Conservation (phyloP, 2,888 invertebrate genomes). For the Ochropacha duplaris region DNA sequence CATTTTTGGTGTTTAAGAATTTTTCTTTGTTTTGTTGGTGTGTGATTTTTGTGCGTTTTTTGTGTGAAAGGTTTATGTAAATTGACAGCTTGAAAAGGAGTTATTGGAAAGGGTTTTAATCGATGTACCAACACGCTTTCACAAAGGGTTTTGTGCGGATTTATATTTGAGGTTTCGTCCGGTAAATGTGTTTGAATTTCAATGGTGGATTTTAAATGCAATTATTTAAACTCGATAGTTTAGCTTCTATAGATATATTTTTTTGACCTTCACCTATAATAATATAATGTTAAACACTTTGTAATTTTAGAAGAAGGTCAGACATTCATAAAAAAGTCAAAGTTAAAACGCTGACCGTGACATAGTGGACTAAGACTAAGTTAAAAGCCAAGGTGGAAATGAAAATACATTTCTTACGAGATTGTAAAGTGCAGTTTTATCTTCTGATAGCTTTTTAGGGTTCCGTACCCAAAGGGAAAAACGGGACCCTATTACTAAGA, state of each 20-base stretch:
- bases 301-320: constrained; percentile 8
- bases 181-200: neutral
- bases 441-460: neutral
- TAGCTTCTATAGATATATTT: too few relatives aligned
- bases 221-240: neutral
- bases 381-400: neutral
- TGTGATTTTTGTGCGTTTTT: constrained; percentile 27
- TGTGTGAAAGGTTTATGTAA: constrained; percentile 30
- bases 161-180: neutral
- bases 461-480: too few relatives aligned
- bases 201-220: neutral
- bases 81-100: constrained; percentile 27
- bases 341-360: constrained; percentile 32
- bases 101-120: constrained; percentile 12
- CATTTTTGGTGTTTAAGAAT: constrained; percentile 48
- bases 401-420: neutral
- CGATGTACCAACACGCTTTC: constrained; percentile 14
- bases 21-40: constrained; percentile 23
- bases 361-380: constrained; percentile 9
- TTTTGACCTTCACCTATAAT: neutral
- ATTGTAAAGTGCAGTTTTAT: neutral
- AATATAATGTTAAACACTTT: constrained; percentile 2
- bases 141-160: neutral
- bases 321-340: constrained; percentile 22
- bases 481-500: too few relatives aligned